These are phyloP conservation scores for Sarcophaga variegata DNA, from an alignment of 2,888 invertebrate genomes.

Conservation along the genomic window DNA sequence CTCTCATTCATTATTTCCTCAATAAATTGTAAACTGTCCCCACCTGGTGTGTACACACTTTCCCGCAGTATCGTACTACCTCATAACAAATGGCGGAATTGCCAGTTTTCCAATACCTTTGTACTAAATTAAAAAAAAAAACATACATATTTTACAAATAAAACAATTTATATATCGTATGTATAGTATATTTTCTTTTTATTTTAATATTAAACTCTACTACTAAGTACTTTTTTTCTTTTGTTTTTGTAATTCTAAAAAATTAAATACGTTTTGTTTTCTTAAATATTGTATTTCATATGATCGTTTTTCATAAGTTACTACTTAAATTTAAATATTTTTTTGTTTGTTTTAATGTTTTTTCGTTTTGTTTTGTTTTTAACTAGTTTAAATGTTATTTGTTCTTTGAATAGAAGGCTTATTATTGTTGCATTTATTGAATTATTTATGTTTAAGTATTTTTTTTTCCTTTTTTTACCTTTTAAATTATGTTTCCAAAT, in stretches of 20 bases:
- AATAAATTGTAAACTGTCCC: too few species aligned
- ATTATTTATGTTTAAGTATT: slow-evolving; percentile 20
- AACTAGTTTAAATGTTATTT: slow-evolving; percentile 22
- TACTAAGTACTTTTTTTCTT: slow-evolving; percentile 1
- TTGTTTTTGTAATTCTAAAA: slow-evolving; percentile 38
- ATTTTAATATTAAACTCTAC: slow-evolving; percentile 38
- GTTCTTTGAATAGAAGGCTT: slow-evolving; percentile 64
- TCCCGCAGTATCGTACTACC: too few species aligned
- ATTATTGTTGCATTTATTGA: slow-evolving; percentile 63
- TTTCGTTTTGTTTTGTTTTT: not conserved
- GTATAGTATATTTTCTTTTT: slow-evolving; percentile 11
- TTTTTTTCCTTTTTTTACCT: slow-evolving; percentile 1
- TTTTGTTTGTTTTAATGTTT: slow-evolving; percentile 3
- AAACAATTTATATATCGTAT: slow-evolving; percentile 21
- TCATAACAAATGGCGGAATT: too few species aligned
- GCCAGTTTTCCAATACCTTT: too few species aligned
- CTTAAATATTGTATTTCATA: not conserved
- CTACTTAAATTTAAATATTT: slow-evolving; percentile 52
- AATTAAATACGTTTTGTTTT: not conserved
- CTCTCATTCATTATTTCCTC: too few species aligned
- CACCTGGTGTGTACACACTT: too few species aligned
- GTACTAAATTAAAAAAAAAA: not conserved
- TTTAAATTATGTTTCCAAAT: slow-evolving; percentile 24
- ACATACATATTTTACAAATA: not conserved
- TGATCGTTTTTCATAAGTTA: slow-evolving; percentile 4